phyloP scores from a whole-genome alignment of 2,113 vertebrate genomes.

The Neomonachus schauinslandi region DNA sequence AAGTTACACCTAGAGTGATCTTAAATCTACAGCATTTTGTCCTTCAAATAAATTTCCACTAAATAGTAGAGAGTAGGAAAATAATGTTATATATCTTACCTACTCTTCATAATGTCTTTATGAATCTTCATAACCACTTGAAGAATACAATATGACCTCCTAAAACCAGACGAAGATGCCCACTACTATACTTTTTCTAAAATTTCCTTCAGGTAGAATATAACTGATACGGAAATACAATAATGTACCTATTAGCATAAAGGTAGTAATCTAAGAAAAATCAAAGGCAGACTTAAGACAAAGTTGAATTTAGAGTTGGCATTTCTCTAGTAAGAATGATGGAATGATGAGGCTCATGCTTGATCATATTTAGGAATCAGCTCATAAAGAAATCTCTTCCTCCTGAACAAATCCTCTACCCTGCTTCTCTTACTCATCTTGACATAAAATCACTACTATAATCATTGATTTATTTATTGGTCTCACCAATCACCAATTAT shows the following conservation, averaged over 20 bases:
- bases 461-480: not conserved
- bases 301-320: not conserved
- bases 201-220: not conserved
- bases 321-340: not conserved
- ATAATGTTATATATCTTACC: not conserved
- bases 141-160: not conserved
- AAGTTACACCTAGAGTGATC: not conserved
- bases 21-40: not conserved
- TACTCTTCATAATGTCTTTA: not conserved
- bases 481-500: not conserved
- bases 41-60: not conserved
- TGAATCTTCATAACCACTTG: not conserved
- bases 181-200: not conserved
- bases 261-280: not conserved
- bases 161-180: not conserved
- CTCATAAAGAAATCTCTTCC: not conserved
- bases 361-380: not conserved
- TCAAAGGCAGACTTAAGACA: not conserved
- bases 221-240: conserved; percentile 14
- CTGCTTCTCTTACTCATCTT: not conserved
- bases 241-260: not conserved
- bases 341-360: not conserved
- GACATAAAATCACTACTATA: not conserved
- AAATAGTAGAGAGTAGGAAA: not conserved
- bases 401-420: not conserved